Conservation (phyloP, 1,140 invertebrate species). For the Parapsyche elsis region DNA sequence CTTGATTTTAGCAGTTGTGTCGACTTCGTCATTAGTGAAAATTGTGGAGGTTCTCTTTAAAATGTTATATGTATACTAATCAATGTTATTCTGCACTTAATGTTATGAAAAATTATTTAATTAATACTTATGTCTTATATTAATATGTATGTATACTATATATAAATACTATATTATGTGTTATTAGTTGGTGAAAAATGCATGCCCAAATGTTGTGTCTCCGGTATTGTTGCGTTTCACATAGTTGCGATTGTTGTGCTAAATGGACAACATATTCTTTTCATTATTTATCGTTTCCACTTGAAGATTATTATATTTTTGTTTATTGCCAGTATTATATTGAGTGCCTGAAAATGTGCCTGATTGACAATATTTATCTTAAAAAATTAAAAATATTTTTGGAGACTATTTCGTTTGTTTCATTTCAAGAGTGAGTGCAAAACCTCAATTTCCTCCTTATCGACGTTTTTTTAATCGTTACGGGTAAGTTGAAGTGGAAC, state of each 20-base stretch:
- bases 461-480: too few relatives aligned
- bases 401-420: constrained; percentile 31
- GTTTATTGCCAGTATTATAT: constrained; percentile 45
- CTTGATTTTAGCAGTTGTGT: constrained; percentile 62
- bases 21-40: constrained; percentile 59
- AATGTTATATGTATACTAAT: constrained; percentile 1
- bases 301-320: constrained; percentile 50
- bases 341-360: constrained; percentile 55
- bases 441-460: too few relatives aligned
- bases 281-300: constrained; percentile 27
- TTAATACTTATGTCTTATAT: constrained; percentile 12
- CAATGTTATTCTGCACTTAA: background rate
- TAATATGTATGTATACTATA: constrained; percentile 19
- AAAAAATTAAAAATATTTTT: constrained; percentile 51
- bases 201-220: background rate
- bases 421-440: too few relatives aligned
- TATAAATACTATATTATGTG: constrained; percentile 1
- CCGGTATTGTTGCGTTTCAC: background rate
- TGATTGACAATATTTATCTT: constrained; percentile 33
- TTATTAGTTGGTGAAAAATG: constrained; percentile 17
- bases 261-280: background rate
- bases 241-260: constrained; percentile 5
- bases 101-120: background rate
- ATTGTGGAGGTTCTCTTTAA: background rate
- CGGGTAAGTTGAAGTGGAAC: too few relatives aligned